These are phyloP conservation scores for Chloroceryle amazona DNA, from an alignment of 2,797 vertebrate genomes.

Conservation along the genomic window DNA sequence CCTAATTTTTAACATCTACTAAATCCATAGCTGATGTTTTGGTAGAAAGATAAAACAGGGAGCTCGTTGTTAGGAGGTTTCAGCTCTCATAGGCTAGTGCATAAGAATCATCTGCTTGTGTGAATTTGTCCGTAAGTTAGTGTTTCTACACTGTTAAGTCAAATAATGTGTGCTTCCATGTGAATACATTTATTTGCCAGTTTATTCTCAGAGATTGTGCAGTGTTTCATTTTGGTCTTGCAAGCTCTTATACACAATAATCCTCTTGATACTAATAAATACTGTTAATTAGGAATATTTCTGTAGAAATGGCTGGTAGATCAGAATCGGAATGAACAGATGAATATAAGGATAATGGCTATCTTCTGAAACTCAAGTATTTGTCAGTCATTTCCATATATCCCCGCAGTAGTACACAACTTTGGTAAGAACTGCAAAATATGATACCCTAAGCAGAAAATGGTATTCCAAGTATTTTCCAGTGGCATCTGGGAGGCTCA, in stretches of 20 bases:
- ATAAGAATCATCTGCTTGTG: not conserved
- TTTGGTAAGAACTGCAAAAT: not conserved
- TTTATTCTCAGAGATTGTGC: not conserved
- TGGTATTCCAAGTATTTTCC: not conserved
- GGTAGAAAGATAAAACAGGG: not conserved
- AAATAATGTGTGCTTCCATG: not conserved
- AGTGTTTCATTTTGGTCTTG: not conserved
- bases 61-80: not conserved
- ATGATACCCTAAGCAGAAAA: not conserved
- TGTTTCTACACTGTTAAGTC: not conserved
- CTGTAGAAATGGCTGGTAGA: not conserved
- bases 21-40: not conserved
- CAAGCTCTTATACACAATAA: not conserved
- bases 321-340: not conserved
- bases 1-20: not conserved
- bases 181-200: slow-evolving; percentile 10
- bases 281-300: not conserved
- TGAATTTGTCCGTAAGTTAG: not conserved
- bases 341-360: not conserved
- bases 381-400: not conserved
- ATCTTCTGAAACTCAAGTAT: not conserved
- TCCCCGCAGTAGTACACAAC: not conserved
- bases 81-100: not conserved
- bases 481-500: not conserved
- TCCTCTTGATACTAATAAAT: not conserved